These are phyloP conservation scores for Atta colombica DNA, from an alignment of 1,140 invertebrate genomes.

Conservation along the genomic window DNA sequence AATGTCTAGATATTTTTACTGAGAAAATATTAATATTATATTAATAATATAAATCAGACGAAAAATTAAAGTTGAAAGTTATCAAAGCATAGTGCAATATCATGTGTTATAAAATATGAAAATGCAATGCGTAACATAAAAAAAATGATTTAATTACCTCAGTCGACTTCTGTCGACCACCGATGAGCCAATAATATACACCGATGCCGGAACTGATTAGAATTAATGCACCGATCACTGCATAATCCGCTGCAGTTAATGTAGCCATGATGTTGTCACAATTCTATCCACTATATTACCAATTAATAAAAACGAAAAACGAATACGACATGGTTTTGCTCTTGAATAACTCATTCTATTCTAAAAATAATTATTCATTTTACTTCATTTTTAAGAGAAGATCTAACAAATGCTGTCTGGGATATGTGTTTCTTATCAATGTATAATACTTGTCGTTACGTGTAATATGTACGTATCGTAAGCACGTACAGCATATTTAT, in stretches of 20 bases:
- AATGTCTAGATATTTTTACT: background rate
- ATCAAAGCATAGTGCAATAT: background rate
- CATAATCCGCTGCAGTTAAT: constrained; percentile 87
- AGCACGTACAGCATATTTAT: background rate
- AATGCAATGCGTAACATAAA: background rate
- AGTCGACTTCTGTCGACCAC: constrained; percentile 93
- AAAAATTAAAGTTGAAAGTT: background rate
- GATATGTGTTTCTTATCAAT: background rate
- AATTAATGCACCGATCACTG: constrained; percentile 88
- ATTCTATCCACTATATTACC: background rate
- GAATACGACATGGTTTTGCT: background rate
- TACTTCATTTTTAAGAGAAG: background rate
- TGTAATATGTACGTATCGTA: background rate
- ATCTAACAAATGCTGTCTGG: background rate
- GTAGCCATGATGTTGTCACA: constrained; percentile 67
- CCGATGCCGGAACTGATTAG: constrained; percentile 90
- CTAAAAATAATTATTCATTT: background rate
- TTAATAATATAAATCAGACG: background rate
- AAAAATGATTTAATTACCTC: constrained; percentile 86
- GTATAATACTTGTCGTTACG: background rate
- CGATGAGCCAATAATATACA: constrained; percentile 93
- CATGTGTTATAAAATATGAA: background rate
- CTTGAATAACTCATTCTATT: background rate
- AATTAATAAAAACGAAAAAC: no score
- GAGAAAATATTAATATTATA: background rate